Base-by-base conservation (phyloP, 2,888 invertebrate genomes). In the Sinotaia quadrata region DNA sequence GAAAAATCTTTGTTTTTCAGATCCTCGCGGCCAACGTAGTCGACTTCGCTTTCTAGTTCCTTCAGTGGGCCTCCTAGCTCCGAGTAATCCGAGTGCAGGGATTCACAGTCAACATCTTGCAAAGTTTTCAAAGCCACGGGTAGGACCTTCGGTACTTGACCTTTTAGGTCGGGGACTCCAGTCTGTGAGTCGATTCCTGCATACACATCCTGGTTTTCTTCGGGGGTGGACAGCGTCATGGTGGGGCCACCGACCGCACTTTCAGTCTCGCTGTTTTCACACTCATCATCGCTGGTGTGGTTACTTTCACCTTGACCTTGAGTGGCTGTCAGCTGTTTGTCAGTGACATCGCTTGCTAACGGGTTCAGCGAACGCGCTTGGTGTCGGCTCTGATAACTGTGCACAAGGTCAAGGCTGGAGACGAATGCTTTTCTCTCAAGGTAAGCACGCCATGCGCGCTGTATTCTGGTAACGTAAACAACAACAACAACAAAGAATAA, bases 61-160 rank as follows among this genome's bases (percentile, higher is more conserved):
- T 75, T 75, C 15, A 83, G 69, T 10, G 82, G 79, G 4, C 79
- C 84, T 8, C 77, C 79, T 58, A 84, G 77, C 67, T 87, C 85
- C 0, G 86, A 86, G 69, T 83, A 84, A 63, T 84, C 85, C 4
- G 86, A 86, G 7, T 78, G 72, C 24, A 83, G 57, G 1, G 81
- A 81, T 54, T 78, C 80, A 54, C 75, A 76, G 66, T 80, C 79
- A 0, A 65, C 60, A 58, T 81, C 76, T 34, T 52, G 52, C 29
- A 63, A 27, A n/a, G 31, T 58, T 29, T 44, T 67, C 67, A 57
- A 10, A 56, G 24, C 12, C 31, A 29, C 52, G 10, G 41, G 54
- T 56, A 37, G 24, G 8, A 18, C 7, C 41, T 24, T 31, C 31
- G 34, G 10, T 4, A 36, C 21, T 12, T 21, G 21, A n/a, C 18